Evolutionary conservation across 1,140 invertebrate species (phyloP).

Genomic region (Neodiprion virginianus): DNA sequence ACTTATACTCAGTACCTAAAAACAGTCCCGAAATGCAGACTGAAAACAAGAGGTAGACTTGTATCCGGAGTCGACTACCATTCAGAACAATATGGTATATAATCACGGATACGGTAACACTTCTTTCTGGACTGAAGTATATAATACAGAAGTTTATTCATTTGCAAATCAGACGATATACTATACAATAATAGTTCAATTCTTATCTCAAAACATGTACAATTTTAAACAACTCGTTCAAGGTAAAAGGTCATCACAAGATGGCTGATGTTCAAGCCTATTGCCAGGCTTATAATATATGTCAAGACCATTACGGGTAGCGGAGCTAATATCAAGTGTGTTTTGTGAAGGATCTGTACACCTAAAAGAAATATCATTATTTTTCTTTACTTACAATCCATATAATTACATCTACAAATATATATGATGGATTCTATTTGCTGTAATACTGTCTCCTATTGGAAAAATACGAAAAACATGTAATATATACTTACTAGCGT

Average conservation of each 20-base stretch:
- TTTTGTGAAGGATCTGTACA: constrained; percentile 89
- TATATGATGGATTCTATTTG: constrained; percentile 9
- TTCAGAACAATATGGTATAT: too few species aligned
- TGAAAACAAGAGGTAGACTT: too few species aligned
- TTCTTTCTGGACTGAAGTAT: background rate
- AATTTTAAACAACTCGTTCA: constrained; percentile 67
- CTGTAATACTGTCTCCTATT: background rate
- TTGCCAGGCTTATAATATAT: constrained; percentile 80
- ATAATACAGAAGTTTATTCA: background rate
- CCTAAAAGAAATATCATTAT: constrained; percentile 67
- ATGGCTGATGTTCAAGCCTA: constrained; percentile 75
- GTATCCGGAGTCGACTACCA: too few species aligned
- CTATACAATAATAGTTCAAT: background rate
- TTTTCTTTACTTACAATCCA: constrained; percentile 12
- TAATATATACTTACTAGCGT: constrained; percentile 80
- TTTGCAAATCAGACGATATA: background rate
- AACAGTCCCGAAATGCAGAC: too few species aligned
- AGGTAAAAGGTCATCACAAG: constrained; percentile 83
- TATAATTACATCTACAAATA: constrained; percentile 9
- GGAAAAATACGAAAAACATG: background rate
- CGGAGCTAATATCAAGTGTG: constrained; percentile 86
- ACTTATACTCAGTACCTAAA: too few species aligned
- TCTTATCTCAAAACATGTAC: background rate
- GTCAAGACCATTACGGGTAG: constrained; percentile 80
- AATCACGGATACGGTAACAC: too few species aligned